These are phyloP conservation scores for Brachypteracias leptosomus DNA, from an alignment of 2,113 vertebrate species.

Conservation along the genomic window DNA sequence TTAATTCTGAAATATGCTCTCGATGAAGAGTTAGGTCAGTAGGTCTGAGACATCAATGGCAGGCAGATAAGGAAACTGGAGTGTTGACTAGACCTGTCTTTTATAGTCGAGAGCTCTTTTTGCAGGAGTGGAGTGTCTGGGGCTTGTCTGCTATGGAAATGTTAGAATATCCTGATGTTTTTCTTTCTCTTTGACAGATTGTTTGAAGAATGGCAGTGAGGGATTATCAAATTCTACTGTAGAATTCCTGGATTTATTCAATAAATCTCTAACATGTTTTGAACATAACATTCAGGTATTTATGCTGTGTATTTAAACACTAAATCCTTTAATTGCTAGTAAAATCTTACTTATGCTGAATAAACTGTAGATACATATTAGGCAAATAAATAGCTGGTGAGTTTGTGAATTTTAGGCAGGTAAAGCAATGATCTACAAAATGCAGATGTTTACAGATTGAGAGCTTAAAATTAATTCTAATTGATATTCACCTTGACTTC, in stretches of 20 bases:
- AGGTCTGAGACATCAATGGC: constrained; percentile 22
- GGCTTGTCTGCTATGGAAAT: not conserved
- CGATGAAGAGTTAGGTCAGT: constrained; percentile 45
- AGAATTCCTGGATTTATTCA: constrained; percentile 81
- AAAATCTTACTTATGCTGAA: not conserved
- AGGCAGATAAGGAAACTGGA: not conserved
- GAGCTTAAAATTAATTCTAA: constrained; percentile 40
- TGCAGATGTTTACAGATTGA: constrained; percentile 30
- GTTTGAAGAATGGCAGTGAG: constrained; percentile 72
- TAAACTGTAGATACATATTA: not conserved
- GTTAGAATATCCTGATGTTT: constrained; percentile 35
- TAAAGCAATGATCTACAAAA: constrained; percentile 26
- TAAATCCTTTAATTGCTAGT: constrained; percentile 20
- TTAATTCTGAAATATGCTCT: constrained; percentile 53
- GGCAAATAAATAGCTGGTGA: not conserved
- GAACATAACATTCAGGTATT: constrained; percentile 85
- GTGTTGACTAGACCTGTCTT: constrained; percentile 34
- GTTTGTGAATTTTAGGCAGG: not conserved
- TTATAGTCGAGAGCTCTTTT: constrained; percentile 15
- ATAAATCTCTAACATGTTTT: constrained; percentile 88
- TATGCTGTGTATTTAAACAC: constrained; percentile 32
- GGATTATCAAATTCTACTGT: constrained; percentile 81
- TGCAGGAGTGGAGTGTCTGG: not conserved
- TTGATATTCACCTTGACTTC: constrained; percentile 57
- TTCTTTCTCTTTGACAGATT: constrained; percentile 76